Percentiles rank a stretch among this genome's conserved stretches.
phyloP scores from a whole-genome alignment of 2,888 invertebrate species.

The Ichneumon xanthorius region DNA sequence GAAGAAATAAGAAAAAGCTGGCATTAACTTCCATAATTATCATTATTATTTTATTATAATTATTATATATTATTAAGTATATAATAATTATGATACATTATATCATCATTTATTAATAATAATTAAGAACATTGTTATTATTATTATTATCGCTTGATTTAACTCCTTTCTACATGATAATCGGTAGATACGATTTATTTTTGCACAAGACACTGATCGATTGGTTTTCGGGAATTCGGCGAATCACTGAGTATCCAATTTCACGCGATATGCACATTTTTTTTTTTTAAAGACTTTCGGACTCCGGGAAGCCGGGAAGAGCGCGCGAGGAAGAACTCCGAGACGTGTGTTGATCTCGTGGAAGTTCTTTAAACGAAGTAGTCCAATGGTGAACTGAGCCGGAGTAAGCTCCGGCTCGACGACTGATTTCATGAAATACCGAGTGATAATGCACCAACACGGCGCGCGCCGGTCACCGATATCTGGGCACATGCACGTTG shows the following conservation, averaged over 20 bases:
- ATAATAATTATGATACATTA: background rate
- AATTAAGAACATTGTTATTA: background rate
- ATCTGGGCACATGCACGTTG: conserved; percentile 70
- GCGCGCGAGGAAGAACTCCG: background rate
- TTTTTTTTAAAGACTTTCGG: background rate
- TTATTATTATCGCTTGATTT: background rate
- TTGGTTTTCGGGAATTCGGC: background rate
- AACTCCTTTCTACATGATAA: background rate
- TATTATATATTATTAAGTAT: background rate
- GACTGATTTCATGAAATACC: conserved; percentile 82
- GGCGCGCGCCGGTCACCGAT: conserved; percentile 62
- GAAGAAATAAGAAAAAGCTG: background rate
- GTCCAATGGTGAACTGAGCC: conserved; percentile 74
- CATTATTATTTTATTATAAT: background rate
- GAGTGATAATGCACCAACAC: conserved; percentile 77
- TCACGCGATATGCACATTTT: background rate
- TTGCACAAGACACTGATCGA: conserved; percentile 22
- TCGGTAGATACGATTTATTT: background rate
- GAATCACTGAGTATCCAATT: conserved; percentile 12
- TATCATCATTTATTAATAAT: background rate
- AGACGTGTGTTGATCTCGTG: conserved; percentile 21
- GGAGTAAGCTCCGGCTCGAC: conserved; percentile 75
- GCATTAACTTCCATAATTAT: background rate
- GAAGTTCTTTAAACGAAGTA: conserved; percentile 73
- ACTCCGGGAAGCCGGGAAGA: background rate